Conservation (phyloP, 2,888 invertebrate genomes). For the Phragmatobia fuliginosa region DNA sequence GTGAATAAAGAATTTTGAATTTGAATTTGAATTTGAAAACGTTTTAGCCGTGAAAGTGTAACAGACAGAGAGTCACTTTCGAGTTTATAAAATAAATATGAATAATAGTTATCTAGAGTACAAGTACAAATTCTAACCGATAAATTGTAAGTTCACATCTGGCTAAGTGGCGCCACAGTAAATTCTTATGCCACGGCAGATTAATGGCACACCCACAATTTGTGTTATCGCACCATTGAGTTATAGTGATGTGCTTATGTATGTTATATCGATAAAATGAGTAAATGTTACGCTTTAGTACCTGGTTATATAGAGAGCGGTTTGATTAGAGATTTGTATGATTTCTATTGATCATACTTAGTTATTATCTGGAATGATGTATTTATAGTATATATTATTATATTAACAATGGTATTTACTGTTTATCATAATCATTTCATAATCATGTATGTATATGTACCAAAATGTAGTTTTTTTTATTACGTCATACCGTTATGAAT, state of each 20-base stretch:
- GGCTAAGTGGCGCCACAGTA: slow-evolving; percentile 47
- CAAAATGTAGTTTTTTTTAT: too few relatives aligned
- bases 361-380: not conserved
- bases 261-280: slow-evolving; percentile 21
- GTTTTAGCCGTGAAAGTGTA: too few relatives aligned
- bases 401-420: too few relatives aligned
- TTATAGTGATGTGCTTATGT: slow-evolving; percentile 47
- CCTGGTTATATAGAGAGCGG: not conserved
- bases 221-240: slow-evolving; percentile 68
- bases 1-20: too few relatives aligned
- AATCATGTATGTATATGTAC: too few relatives aligned
- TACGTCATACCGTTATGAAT: too few relatives aligned
- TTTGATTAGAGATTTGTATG: not conserved
- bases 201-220: slow-evolving; percentile 67
- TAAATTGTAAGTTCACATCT: slow-evolving; percentile 47
- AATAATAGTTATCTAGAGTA: not conserved
- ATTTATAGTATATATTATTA: not conserved
- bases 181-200: slow-evolving; percentile 68
- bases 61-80: too few relatives aligned
- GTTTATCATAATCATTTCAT: too few relatives aligned
- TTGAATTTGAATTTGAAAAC: too few relatives aligned
- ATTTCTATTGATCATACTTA: not conserved
- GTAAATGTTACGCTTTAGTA: not conserved
- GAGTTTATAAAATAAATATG: too few relatives aligned
- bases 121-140: slow-evolving; percentile 25